Percentiles rank a stretch among this genome's conserved stretches.
Conservation (phyloP, 2,113 vertebrate species). For the Rana temporaria region DNA sequence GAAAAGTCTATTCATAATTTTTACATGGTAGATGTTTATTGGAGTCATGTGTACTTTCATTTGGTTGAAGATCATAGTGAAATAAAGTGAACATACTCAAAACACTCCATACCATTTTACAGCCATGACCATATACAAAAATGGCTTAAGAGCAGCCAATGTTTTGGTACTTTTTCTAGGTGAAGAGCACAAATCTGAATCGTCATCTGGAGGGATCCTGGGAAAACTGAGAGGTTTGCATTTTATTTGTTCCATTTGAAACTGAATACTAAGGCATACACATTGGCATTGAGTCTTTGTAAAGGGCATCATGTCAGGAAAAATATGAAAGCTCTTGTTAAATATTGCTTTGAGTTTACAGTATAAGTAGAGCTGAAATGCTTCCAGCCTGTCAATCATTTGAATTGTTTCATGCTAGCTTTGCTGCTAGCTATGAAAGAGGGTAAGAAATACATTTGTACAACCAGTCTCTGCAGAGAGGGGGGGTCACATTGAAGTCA, state of each 20-base stretch:
- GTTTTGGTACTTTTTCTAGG: slow-evolving; percentile 67
- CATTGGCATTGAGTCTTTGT: too few relatives aligned
- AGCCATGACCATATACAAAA: slow-evolving; percentile 11
- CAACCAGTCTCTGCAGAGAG: too few relatives aligned
- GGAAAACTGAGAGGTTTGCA: slow-evolving; percentile 88
- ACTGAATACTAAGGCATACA: neutral
- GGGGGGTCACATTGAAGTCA: too few relatives aligned
- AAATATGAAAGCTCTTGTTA: too few relatives aligned
- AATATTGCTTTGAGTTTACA: too few relatives aligned
- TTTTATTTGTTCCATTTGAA: slow-evolving; percentile 8
- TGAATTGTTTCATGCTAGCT: too few relatives aligned
- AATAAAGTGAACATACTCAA: neutral
- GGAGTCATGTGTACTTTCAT: neutral
- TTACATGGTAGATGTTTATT: neutral
- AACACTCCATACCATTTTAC: slow-evolving; percentile 8
- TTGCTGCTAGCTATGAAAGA: too few relatives aligned
- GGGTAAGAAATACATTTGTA: too few relatives aligned
- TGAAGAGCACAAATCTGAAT: slow-evolving; percentile 84
- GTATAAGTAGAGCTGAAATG: too few relatives aligned
- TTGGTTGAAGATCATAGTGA: neutral
- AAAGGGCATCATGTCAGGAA: too few relatives aligned
- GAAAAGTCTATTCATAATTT: neutral
- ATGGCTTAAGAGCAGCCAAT: slow-evolving; percentile 53
- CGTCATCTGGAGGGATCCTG: slow-evolving; percentile 86
- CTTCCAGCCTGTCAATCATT: too few relatives aligned